phyloP scores from a whole-genome alignment of 2,888 invertebrate genomes.

The Scotopteryx bipunctaria region DNA sequence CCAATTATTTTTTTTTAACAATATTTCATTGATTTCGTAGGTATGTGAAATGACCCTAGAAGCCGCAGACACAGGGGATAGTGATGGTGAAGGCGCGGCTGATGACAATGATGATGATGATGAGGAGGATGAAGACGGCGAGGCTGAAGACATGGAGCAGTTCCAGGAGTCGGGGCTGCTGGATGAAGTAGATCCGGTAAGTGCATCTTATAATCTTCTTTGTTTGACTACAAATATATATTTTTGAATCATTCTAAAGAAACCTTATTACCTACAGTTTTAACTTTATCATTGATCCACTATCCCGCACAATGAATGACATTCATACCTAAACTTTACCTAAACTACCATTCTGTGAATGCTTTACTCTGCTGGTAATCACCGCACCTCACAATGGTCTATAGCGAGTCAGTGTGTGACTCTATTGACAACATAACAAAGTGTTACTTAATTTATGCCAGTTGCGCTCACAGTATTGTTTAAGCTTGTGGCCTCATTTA shows the following conservation, averaged over 20 bases:
- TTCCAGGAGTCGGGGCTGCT: conserved; percentile 98
- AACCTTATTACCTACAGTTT: too few relatives aligned
- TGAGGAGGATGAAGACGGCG: conserved; percentile 92
- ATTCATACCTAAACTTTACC: too few relatives aligned
- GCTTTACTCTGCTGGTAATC: too few relatives aligned
- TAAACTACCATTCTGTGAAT: too few relatives aligned
- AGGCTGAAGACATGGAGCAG: conserved; percentile 98
- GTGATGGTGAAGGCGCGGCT: conserved; percentile 69
- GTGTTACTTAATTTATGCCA: too few relatives aligned
- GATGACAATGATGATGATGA: conserved; percentile 87
- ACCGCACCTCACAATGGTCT: too few relatives aligned
- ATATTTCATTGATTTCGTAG: conserved; percentile 39
- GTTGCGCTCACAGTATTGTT: not conserved
- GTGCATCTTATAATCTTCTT: conserved; percentile 31
- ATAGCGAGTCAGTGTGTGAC: too few relatives aligned
- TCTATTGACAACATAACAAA: too few relatives aligned
- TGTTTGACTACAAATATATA: not conserved
- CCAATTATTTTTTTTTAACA: too few relatives aligned
- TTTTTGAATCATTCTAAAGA: too few relatives aligned
- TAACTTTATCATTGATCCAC: too few relatives aligned
- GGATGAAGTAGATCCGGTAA: conserved; percentile 94
- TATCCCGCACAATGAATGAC: too few relatives aligned
- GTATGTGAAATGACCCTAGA: conserved; percentile 94
- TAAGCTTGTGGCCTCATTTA: not conserved
- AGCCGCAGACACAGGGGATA: conserved; percentile 79